A percentile compares a stretch with the other conserved stretches of the same genome.
Evolutionary conservation across 1,140 invertebrate genomes (phyloP).

Genomic region (Drosophila lini): DNA sequence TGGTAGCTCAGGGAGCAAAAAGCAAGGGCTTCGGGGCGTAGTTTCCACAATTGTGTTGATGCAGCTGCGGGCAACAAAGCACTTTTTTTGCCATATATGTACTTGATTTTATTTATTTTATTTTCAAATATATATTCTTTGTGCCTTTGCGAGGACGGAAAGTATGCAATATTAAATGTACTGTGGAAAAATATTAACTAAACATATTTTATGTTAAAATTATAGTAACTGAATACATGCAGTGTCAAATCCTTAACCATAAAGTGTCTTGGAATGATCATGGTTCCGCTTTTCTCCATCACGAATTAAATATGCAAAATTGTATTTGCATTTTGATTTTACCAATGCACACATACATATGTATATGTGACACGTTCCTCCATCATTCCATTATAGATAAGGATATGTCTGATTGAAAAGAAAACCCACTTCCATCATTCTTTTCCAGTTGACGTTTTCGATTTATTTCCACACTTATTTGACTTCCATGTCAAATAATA

Average conservation of each 20-base stretch:
- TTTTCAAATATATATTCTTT: conserved; percentile 20
- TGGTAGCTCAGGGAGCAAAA: conserved; percentile 11
- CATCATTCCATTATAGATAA: conserved; percentile 42
- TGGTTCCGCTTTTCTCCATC: neutral
- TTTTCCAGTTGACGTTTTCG: conserved; percentile 25
- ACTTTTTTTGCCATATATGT: conserved; percentile 21
- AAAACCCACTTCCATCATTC: neutral
- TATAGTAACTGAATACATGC: neutral
- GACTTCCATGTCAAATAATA: conserved; percentile 55
- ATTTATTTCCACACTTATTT: conserved; percentile 54
- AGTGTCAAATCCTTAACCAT: too few species aligned
- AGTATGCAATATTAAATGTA: neutral
- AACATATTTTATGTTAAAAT: too few species aligned
- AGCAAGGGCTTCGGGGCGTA: conserved; percentile 11
- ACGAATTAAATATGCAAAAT: conserved; percentile 72
- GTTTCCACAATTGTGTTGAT: conserved; percentile 65
- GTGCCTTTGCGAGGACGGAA: neutral
- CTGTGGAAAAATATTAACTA: neutral
- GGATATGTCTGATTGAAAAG: conserved; percentile 21
- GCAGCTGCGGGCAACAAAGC: conserved; percentile 66
- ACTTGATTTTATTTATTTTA: conserved; percentile 31
- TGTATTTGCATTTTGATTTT: conserved; percentile 75
- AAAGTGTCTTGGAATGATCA: neutral
- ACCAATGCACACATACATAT: neutral
- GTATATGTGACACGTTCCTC: neutral